Percentiles rank a stretch among this genome's conserved stretches.
These are phyloP conservation scores for Copsychus sechellarum DNA, from an alignment of 2,113 vertebrate species.

Conservation along the genomic window DNA sequence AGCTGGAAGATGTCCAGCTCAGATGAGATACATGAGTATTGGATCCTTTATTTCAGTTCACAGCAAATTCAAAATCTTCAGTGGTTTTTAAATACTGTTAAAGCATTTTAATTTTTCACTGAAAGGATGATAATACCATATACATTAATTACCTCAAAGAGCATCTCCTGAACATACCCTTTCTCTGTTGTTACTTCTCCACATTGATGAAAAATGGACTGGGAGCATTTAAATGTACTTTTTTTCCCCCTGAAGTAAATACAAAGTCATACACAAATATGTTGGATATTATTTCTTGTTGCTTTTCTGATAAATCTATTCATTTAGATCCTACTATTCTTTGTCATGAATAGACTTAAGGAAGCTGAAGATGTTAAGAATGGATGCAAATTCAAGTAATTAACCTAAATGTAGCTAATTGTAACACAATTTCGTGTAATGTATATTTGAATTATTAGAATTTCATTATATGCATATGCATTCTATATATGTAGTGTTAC, in stretches of 20 bases:
- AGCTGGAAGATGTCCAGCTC: not conserved
- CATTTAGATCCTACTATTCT: not conserved
- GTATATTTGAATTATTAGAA: not conserved
- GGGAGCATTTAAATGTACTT: rapidly evolving
- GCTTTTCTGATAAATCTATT: not conserved
- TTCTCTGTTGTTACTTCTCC: not conserved
- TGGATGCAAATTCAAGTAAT: not conserved
- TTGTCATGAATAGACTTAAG: not conserved
- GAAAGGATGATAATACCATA: not conserved
- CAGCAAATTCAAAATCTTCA: not conserved
- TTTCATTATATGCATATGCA: not conserved
- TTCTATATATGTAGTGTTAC: too few species aligned
- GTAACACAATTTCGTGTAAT: not conserved
- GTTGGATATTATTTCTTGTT: not conserved
- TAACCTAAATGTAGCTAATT: not conserved
- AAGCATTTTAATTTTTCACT: not conserved
- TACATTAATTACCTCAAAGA: not conserved
- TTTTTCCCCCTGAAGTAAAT: not conserved
- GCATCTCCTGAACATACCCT: not conserved
- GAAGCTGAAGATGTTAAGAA: not conserved
- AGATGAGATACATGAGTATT: not conserved
- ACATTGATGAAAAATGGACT: not conserved
- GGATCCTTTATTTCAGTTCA: not conserved
- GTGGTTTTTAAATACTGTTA: not conserved
- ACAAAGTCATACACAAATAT: not conserved